Base-by-base conservation (phyloP, 1,140 invertebrate species). In the Pinna nobilis region DNA sequence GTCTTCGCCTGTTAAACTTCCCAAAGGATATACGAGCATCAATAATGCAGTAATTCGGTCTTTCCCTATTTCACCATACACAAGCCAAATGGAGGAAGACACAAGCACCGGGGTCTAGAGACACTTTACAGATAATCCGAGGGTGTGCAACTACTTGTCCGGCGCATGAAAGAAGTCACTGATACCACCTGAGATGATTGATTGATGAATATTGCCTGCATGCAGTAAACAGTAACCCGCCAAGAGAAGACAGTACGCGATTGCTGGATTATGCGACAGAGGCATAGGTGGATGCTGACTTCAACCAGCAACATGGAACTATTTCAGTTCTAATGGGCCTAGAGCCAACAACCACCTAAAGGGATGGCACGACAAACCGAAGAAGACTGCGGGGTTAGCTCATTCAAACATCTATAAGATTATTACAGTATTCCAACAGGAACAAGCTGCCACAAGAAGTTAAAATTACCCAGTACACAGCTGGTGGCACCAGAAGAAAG, bases 271-370 rank as follows among this genome's bases (percentile, higher is more conserved):
- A 67, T 23, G 37, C 57, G 0, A 57, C 66, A 25, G 50, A 68
- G 37, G 41, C 33, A 18, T 68, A 51, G 66, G 57, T 68, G 2
- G 3, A 55, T 50, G 66, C n/a, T 18, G 41, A 13, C 35, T 47
- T 18, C 0, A 6, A 18, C 67, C 23, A 59, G 2, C 18, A 15
- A 57, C 66, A 7, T 60, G 53, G 67, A 61, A 70, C 41, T 55
- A 50, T n/a, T 70, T 49, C 47, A 1, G 35, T 6, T 60, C 67
- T 9, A 25, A 60, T 3, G 67, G 55, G 30, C 37, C 67, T n/a
- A 59, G 67, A 70, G 49, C 53, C 2, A 70, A 32, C 25, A 70
- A 70, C 55, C 67, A 70, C 35, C 23, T 59, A 37, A 28, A 70
- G 51, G 55, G 67, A 1, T 70, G 67, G 55, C 67, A 70, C 57